Evolutionary conservation across 2,888 invertebrate genomes (phyloP).

Genomic region (Tachina lurida): DNA sequence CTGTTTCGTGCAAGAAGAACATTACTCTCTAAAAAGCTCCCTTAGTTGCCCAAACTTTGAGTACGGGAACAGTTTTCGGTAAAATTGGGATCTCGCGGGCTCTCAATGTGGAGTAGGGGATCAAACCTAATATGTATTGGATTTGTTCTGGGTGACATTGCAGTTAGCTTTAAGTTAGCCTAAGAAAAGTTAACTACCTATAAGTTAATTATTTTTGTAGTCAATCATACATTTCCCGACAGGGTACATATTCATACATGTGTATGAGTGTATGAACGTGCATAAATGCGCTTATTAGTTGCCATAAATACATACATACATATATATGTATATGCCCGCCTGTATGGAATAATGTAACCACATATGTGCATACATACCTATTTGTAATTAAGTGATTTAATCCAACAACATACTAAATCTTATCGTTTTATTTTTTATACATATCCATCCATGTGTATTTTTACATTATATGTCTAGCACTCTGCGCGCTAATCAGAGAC

Average conservation of each 20-base stretch:
- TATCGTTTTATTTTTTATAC: constrained; percentile 23
- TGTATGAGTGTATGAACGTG: neutral
- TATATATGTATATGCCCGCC: neutral
- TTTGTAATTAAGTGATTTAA: constrained; percentile 30
- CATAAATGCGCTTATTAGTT: neutral
- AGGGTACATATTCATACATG: neutral
- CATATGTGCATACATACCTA: neutral
- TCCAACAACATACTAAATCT: constrained; percentile 34
- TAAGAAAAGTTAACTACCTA: too few species aligned
- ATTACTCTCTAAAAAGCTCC: too few species aligned
- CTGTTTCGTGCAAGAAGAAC: too few species aligned
- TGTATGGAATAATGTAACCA: neutral
- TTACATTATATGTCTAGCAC: constrained; percentile 79
- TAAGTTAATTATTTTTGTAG: too few species aligned
- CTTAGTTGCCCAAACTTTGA: too few species aligned
- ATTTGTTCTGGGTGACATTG: too few species aligned
- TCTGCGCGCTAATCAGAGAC: constrained; percentile 95
- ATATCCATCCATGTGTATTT: constrained; percentile 6
- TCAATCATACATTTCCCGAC: too few species aligned
- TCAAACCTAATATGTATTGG: too few species aligned
- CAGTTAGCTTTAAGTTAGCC: too few species aligned
- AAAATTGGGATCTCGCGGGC: too few species aligned
- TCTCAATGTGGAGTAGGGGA: too few species aligned
- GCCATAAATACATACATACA: neutral
- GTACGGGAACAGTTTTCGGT: too few species aligned